A percentile compares a stretch with the other conserved stretches of the same genome.
Evolutionary conservation across 2,113 vertebrate species (phyloP).

Genomic region (Crotophaga sulcirostris): DNA sequence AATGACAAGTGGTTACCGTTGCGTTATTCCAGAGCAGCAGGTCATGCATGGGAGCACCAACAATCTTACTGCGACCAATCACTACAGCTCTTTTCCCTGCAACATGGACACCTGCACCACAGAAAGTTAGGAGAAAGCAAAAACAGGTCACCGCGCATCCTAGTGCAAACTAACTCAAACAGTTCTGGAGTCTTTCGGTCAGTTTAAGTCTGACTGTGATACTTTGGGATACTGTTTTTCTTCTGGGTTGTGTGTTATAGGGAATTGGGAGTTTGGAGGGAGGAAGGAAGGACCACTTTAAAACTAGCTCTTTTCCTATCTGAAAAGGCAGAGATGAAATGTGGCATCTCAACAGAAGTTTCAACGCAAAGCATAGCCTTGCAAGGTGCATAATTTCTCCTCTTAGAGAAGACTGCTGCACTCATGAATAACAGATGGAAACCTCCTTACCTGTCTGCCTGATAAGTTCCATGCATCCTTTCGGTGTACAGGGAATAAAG

Average conservation of each 20-base stretch:
- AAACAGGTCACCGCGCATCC: neutral
- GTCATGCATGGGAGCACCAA: conserved; percentile 96
- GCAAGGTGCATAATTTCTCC: neutral
- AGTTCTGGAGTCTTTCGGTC: neutral
- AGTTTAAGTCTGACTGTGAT: neutral
- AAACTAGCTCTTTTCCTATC: neutral
- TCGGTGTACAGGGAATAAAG: conserved; percentile 96
- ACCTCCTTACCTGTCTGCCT: conserved; percentile 83
- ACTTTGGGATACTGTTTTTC: neutral
- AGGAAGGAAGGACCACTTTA: neutral
- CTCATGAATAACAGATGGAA: neutral
- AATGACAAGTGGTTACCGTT: conserved; percentile 96
- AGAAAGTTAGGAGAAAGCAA: neutral
- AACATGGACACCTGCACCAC: conserved; percentile 83
- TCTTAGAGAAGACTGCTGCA: neutral
- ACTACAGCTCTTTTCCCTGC: conserved; percentile 91
- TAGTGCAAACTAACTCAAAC: neutral
- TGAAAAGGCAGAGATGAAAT: neutral
- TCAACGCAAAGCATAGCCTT: neutral
- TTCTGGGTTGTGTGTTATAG: neutral
- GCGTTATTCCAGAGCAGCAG: conserved; percentile 94
- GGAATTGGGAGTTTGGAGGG: neutral
- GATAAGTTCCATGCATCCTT: conserved; percentile 97
- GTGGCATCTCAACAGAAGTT: neutral
- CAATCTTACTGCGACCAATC: conserved; percentile 96